phyloP scores from a whole-genome alignment of 2,113 vertebrate species.

The Heptranchias perlo region DNA sequence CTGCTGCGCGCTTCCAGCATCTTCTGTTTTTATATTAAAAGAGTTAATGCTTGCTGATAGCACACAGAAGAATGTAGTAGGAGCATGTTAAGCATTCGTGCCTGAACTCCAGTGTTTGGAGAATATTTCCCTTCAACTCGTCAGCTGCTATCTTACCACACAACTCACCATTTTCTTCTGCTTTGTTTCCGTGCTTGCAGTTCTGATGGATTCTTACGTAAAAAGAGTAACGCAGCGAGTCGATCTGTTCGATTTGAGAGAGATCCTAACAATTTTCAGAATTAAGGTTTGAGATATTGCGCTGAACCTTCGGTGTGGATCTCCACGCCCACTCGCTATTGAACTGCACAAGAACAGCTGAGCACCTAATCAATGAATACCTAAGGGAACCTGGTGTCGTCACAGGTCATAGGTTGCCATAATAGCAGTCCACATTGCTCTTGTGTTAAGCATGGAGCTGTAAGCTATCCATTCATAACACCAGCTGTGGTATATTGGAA shows the following conservation, averaged over 20 bases:
- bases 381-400: neutral
- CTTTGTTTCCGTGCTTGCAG: neutral
- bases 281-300: neutral
- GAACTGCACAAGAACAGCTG: neutral
- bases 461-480: neutral
- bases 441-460: too few species aligned
- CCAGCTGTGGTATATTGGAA: neutral
- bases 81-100: neutral
- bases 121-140: neutral
- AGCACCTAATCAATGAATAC: slow-evolving; percentile 13
- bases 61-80: too few species aligned
- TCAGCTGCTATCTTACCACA: neutral
- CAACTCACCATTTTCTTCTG: too few species aligned
- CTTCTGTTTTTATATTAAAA: neutral
- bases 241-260: neutral
- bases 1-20: too few species aligned
- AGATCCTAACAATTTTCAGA: neutral
- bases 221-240: neutral
- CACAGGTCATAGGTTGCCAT: neutral
- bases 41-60: neutral
- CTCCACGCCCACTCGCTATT: neutral
- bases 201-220: neutral
- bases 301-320: neutral
- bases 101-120: neutral
- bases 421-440: slow-evolving; percentile 19